phyloP scores from a whole-genome alignment of 2,888 invertebrate species.

The Melanotus villosus region DNA sequence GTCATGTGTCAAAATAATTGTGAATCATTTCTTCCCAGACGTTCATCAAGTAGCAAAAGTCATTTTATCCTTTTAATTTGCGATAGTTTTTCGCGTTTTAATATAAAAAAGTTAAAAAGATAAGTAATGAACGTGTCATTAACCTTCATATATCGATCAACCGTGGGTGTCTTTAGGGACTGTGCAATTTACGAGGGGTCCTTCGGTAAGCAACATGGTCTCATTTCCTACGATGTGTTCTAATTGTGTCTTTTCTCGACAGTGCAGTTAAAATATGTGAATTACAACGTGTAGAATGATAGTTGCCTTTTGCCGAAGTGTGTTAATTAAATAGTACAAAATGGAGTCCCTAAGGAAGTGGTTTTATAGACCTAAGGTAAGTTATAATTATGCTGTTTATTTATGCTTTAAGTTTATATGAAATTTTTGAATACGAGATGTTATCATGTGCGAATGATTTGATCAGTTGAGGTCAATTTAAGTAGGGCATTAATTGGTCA shows the following conservation, averaged over 20 bases:
- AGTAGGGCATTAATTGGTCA: too few species aligned
- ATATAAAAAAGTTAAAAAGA: not conserved
- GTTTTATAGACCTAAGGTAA: slow-evolving; percentile 58
- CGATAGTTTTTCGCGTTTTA: not conserved
- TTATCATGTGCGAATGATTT: too few species aligned
- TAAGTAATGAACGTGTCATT: not conserved
- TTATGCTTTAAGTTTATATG: too few species aligned
- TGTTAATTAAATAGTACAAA: not conserved
- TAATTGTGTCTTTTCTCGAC: slow-evolving; percentile 18
- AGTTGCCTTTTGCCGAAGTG: not conserved
- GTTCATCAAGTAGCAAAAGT: not conserved
- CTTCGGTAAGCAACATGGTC: slow-evolving; percentile 15
- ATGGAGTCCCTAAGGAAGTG: slow-evolving; percentile 57
- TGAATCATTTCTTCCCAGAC: slow-evolving; percentile 3
- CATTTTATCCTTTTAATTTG: not conserved
- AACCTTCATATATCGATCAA: not conserved
- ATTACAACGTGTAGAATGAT: slow-evolving; percentile 1
- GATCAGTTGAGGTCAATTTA: too few species aligned
- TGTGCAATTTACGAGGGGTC: not conserved
- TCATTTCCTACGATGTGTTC: slow-evolving; percentile 8
- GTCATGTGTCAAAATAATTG: slow-evolving; percentile 20
- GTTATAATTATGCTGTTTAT: not conserved
- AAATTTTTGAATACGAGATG: too few species aligned
- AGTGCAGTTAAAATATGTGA: slow-evolving; percentile 10
- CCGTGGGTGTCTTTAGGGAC: not conserved